Percentiles rank a stretch among this genome's conserved stretches.
These are phyloP conservation scores for Hypomecis punctinalis DNA, from an alignment of 2,888 invertebrate genomes.

Conservation along the genomic window DNA sequence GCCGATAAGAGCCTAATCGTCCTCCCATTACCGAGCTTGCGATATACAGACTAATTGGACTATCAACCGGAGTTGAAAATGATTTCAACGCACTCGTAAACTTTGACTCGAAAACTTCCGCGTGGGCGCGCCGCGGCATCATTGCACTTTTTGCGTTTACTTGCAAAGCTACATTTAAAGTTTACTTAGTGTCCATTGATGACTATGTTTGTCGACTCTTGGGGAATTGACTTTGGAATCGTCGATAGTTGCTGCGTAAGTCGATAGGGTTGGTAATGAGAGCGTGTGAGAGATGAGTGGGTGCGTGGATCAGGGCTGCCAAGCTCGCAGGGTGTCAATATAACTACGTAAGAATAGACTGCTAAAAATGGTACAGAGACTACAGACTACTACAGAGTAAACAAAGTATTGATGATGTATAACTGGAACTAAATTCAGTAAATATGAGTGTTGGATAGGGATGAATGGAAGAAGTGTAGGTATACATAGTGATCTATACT, in stretches of 20 bases:
- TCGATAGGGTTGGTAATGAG: constrained; percentile 5
- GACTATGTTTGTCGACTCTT: not conserved
- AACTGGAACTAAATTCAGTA: no score
- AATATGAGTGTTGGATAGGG: no score
- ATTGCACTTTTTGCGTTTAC: constrained; percentile 46
- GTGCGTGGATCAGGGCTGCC: constrained; percentile 48
- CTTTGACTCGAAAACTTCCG: constrained; percentile 50
- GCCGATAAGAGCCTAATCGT: constrained; percentile 29
- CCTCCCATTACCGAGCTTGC: constrained; percentile 9
- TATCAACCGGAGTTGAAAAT: constrained; percentile 48
- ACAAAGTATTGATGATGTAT: no score
- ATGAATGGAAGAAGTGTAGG: no score
- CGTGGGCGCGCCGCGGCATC: constrained; percentile 58
- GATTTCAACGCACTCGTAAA: constrained; percentile 50
- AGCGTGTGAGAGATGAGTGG: constrained; percentile 34
- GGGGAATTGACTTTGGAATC: not conserved
- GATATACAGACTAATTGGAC: constrained; percentile 44
- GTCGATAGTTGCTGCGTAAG: constrained; percentile 3
- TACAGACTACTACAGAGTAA: no score
- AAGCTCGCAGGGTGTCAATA: constrained; percentile 12
- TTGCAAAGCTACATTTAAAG: not conserved
- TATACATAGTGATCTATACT: no score
- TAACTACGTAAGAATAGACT: no score
- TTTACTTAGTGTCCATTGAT: constrained; percentile 7
- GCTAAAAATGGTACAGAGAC: no score